Conservation (phyloP, 1,140 invertebrate species). For the Condylostylus longicornis region DNA sequence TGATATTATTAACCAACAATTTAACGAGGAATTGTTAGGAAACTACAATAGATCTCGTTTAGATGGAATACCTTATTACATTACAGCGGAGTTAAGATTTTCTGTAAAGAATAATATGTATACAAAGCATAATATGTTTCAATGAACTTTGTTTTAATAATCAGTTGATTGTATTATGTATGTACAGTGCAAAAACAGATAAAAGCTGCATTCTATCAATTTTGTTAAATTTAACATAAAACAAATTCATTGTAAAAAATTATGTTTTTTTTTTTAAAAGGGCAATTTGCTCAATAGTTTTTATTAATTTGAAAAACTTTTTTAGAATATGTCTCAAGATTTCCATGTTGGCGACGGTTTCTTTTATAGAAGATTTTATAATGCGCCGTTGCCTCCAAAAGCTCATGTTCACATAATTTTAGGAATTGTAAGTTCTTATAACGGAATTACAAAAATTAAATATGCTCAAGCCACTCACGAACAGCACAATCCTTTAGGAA, state of each 20-base stretch:
- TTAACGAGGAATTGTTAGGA: slow-evolving; percentile 35
- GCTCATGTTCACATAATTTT: slow-evolving; percentile 54
- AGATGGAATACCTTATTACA: slow-evolving; percentile 56
- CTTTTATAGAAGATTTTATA: slow-evolving; percentile 60
- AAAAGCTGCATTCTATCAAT: too few relatives aligned
- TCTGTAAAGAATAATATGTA: slow-evolving; percentile 29
- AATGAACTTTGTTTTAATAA: too few relatives aligned
- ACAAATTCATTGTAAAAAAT: too few relatives aligned
- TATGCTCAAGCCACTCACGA: slow-evolving; percentile 44
- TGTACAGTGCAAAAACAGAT: slow-evolving; percentile 11
- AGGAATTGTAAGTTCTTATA: slow-evolving; percentile 51
- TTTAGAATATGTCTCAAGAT: slow-evolving; percentile 38
- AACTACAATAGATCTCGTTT: slow-evolving; percentile 42
- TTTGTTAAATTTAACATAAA: too few relatives aligned
- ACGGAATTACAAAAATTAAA: slow-evolving; percentile 44
- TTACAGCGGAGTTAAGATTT: slow-evolving; percentile 56
- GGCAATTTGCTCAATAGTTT: background rate
- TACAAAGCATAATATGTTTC: too few relatives aligned
- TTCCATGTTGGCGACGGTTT: slow-evolving; percentile 66
- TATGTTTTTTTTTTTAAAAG: too few relatives aligned
- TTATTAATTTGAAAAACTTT: slow-evolving; percentile 12
- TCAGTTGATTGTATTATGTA: slow-evolving; percentile 24
- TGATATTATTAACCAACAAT: slow-evolving; percentile 40
- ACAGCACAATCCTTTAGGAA: slow-evolving; percentile 14
- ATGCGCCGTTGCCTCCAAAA: slow-evolving; percentile 53